Evolutionary conservation across 2,888 invertebrate species (phyloP).

Genomic region (Hoplodrina blanda): DNA sequence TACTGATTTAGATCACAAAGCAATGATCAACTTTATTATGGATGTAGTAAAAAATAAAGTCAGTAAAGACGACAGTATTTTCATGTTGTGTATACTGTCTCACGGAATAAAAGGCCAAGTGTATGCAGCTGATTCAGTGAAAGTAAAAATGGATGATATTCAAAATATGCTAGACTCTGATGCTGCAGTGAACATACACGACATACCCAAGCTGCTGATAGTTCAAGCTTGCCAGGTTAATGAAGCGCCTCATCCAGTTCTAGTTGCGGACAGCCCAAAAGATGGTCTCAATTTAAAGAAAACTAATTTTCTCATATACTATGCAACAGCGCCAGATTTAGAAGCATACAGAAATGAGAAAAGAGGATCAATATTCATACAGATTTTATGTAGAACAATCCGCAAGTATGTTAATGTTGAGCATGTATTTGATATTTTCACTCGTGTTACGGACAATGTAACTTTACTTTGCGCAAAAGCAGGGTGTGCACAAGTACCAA

Average conservation of each 20-base stretch:
- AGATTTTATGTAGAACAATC: slow-evolving; percentile 77
- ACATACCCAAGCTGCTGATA: slow-evolving; percentile 83
- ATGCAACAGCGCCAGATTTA: slow-evolving; percentile 86
- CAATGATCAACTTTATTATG: slow-evolving; percentile 78
- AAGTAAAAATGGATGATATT: slow-evolving; percentile 82
- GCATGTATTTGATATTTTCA: slow-evolving; percentile 82
- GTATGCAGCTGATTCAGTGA: slow-evolving; percentile 84
- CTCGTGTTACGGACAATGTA: slow-evolving; percentile 78
- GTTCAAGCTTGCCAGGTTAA: slow-evolving; percentile 86
- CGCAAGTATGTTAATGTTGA: slow-evolving; percentile 71
- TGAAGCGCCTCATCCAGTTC: slow-evolving; percentile 60
- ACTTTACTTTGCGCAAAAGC: slow-evolving; percentile 70
- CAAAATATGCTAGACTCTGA: slow-evolving; percentile 82
- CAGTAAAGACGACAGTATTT: slow-evolving; percentile 79
- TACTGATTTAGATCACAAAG: slow-evolving; percentile 76
- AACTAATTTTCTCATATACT: slow-evolving; percentile 82
- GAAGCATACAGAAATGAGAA: slow-evolving; percentile 81
- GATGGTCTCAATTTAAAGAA: slow-evolving; percentile 73
- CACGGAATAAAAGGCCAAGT: slow-evolving; percentile 85
- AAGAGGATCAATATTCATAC: slow-evolving; percentile 84
- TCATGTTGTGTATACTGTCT: slow-evolving; percentile 85
- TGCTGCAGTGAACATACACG: slow-evolving; percentile 72
- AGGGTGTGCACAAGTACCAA: slow-evolving; percentile 78
- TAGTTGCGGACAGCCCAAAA: slow-evolving; percentile 78
- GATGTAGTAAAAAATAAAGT: slow-evolving; percentile 74